Percentiles rank a stretch among this genome's conserved stretches.
phyloP scores from a whole-genome alignment of 2,113 vertebrate genomes.

The Cairina moschata region DNA sequence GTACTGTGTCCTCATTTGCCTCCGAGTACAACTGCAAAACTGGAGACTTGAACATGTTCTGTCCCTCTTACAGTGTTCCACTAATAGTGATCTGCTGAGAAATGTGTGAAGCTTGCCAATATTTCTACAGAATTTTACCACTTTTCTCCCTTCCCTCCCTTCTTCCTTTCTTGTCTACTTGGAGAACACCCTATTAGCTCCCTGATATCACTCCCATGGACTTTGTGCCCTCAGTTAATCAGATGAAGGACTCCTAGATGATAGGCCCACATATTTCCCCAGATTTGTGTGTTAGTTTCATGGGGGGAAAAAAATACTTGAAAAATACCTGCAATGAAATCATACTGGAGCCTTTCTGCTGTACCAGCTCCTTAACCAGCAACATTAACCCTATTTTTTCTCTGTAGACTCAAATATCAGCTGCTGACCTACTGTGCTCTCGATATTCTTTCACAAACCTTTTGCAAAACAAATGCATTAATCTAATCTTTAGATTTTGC shows the following conservation, averaged over 20 bases:
- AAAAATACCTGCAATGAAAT: background rate
- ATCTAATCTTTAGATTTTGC: background rate
- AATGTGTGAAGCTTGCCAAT: background rate
- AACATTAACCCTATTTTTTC: background rate
- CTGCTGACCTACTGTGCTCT: background rate
- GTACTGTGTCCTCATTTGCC: background rate
- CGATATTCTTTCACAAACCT: background rate
- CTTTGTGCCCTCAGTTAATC: background rate
- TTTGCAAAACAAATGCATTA: background rate
- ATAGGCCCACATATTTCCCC: background rate
- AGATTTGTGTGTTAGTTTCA: background rate
- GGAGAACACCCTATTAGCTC: background rate
- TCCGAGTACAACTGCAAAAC: background rate
- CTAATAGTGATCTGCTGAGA: background rate
- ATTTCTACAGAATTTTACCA: background rate
- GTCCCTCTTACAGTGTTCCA: background rate
- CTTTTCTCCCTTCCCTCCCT: background rate
- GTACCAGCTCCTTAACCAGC: background rate
- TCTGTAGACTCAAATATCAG: background rate
- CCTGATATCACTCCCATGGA: background rate
- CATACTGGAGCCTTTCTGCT: background rate
- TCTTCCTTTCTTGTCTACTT: background rate
- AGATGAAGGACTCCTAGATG: background rate
- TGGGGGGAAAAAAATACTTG: rapidly evolving
- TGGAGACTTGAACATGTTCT: background rate